Base-by-base conservation (phyloP, 2,797 vertebrate species). In the Balearica regulorum region DNA sequence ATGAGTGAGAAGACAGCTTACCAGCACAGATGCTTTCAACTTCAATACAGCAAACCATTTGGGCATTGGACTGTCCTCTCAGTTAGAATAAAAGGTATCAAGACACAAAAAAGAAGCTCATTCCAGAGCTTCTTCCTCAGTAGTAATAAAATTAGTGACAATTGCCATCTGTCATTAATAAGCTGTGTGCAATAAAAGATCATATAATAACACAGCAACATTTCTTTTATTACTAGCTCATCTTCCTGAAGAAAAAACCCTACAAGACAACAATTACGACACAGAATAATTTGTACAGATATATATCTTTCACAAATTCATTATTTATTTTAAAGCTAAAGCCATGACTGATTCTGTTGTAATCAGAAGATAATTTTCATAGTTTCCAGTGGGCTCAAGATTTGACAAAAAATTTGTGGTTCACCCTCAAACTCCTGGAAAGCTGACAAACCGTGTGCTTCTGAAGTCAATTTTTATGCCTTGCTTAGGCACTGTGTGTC, bases 1-100 rank as follows among this genome's bases (percentile, higher is more conserved):
- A 20, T 37, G 43, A 93, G 80, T 57, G 39, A 91, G 62, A 94
- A 81, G 39, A 43, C 7, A 0, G 64, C 18, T 90, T 90, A 78
- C 58, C 62, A 92, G 60, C 70, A 94, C 39, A 90, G 81, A 90
- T 68, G 70, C 90, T 95, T 94, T 82, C 66, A 94, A 54, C 39
- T 90, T 93, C 70, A 90, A 70, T 18, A 73, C 11, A 95, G 6
- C 71, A 79, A 90, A 69, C 33, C 20, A 64, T 69, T 21, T 79
- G 31, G 51, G 83, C 55, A 89, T 1, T 55, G 81, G 73, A 95
- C 55, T 84, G 72, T 31, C 49, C 71, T 71, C 66, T 88, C 70
- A 81, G 41, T 61, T 62, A 64, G 60, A 81, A 94, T 48, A 88
- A 85, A 92, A 88, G 48, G 43, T 51, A 93, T 18, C 16, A 65